phyloP scores from a whole-genome alignment of 2,797 vertebrate genomes.

The Chelmon rostratus region DNA sequence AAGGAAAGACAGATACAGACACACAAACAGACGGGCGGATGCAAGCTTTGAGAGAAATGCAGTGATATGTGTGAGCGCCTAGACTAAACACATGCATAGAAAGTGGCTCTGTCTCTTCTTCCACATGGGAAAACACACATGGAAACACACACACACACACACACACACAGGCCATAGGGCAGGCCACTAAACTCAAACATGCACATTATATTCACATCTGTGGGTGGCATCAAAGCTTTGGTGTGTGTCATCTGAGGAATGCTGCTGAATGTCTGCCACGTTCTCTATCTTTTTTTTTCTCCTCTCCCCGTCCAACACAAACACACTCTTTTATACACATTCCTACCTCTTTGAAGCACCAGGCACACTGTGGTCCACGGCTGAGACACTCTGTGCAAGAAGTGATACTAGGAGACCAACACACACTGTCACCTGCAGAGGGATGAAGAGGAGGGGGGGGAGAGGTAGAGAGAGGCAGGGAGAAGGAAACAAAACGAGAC shows the following conservation, averaged over 20 bases:
- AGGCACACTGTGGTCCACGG: constrained; percentile 93
- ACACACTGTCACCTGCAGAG: constrained; percentile 89
- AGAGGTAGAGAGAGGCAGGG: neutral
- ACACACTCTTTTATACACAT: constrained; percentile 27
- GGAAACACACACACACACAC: constrained; percentile 31
- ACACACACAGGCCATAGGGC: constrained; percentile 54
- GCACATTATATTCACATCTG: constrained; percentile 74
- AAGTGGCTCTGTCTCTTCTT: constrained; percentile 49
- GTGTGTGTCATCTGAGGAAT: constrained; percentile 72
- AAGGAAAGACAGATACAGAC: constrained; percentile 49
- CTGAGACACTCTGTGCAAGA: constrained; percentile 92
- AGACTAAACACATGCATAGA: constrained; percentile 72
- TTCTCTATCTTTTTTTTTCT: neutral
- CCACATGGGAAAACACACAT: constrained; percentile 50
- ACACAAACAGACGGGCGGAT: constrained; percentile 28
- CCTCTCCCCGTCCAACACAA: constrained; percentile 18
- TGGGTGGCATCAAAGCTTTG: constrained; percentile 64
- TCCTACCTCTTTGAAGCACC: constrained; percentile 96
- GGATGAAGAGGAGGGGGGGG: constrained; percentile 16
- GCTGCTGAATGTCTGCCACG: constrained; percentile 45
- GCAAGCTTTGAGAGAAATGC: constrained; percentile 22
- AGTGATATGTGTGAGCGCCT: constrained; percentile 42
- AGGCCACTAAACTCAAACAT: constrained; percentile 51
- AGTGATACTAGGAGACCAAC: constrained; percentile 85
- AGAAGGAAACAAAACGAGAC: neutral